Evolutionary conservation across 2,888 invertebrate genomes (phyloP).

Genomic region (Onthophagus sagittarius): DNA sequence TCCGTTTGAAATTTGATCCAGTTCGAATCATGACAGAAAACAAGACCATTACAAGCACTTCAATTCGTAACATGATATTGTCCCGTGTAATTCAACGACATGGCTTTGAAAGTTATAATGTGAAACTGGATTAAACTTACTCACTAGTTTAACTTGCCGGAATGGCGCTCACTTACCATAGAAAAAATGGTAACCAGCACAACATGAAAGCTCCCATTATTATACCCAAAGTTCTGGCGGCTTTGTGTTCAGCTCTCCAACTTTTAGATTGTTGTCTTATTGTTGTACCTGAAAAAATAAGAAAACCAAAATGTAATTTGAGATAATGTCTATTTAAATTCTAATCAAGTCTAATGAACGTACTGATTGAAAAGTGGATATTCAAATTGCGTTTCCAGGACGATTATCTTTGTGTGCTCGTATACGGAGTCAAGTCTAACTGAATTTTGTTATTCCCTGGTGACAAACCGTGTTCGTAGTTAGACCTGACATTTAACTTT

Average conservation of each 20-base stretch:
- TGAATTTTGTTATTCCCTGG: too few species aligned
- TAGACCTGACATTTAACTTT: too few species aligned
- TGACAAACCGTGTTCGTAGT: too few species aligned
- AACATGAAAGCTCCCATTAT: slow-evolving; percentile 94
- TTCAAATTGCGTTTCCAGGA: too few species aligned
- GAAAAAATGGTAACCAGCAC: slow-evolving; percentile 95
- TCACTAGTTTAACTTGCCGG: not conserved
- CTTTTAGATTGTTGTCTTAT: slow-evolving; percentile 72
- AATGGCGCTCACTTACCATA: slow-evolving; percentile 63
- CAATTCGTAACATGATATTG: not conserved
- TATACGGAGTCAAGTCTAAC: too few species aligned
- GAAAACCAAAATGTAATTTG: not conserved
- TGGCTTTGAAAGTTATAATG: not conserved
- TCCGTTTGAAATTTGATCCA: too few species aligned
- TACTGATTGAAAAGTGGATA: too few species aligned
- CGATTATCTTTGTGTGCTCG: too few species aligned
- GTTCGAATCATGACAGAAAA: too few species aligned
- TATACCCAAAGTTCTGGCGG: slow-evolving; percentile 91
- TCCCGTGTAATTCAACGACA: not conserved
- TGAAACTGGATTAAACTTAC: not conserved
- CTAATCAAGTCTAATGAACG: not conserved
- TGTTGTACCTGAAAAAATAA: slow-evolving; percentile 56
- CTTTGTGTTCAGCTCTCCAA: slow-evolving; percentile 87
- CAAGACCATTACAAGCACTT: not conserved
- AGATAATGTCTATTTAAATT: not conserved